Evolutionary conservation across 2,888 invertebrate species (phyloP), one percentile per base, ranked within the genome.

Genomic region (Portevinia maculata): DNA sequence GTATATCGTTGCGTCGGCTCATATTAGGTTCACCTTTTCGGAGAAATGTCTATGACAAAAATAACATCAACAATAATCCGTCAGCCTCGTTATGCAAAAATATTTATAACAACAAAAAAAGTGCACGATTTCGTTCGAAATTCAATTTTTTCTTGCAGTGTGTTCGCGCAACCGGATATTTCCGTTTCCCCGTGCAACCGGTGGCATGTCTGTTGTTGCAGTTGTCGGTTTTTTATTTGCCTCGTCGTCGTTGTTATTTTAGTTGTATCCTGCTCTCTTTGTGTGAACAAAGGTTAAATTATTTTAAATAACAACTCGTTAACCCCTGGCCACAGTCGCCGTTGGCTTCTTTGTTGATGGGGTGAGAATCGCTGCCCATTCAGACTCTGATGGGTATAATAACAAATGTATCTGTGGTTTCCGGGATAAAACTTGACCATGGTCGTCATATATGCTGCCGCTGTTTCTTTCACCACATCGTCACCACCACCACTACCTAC

Each of bases 251-350:
- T 37, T 37, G 19, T 24, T 65, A 5, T 52, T 55, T 55, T 59
- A 24, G 48, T 55, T 15, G 32, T 32, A 34, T 34, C 34, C 11
- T 30, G 11, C 11, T 55, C 41, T 19, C 55, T 59, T 55, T 71
- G 60, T 11, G 57, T 30, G 60, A 67, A 55, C 46, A 79, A 53
- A 13, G 34, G 52, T 60, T 53, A 73, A 70, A 70, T 73, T 67
- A 65, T 78, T 83, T 83, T 73, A 60, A 73, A 83, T 78, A 78
- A 78, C 65, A 67, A 71, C 48, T 60, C 67, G 34, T 44, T 52
- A 53, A 28, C 41, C 48, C 52, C 37, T 34, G 39, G 17, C 39
- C 21, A 39, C 7, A 39, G 52, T 30, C 59, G 21, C 8, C 28
- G 11, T 3, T 28, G 39, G 50, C 8, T n/a, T 1, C 8, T 19